Percentiles rank a stretch among this genome's conserved stretches.
These are phyloP conservation scores for Fregata magnificens DNA, from an alignment of 2,113 vertebrate species.

Conservation along the genomic window DNA sequence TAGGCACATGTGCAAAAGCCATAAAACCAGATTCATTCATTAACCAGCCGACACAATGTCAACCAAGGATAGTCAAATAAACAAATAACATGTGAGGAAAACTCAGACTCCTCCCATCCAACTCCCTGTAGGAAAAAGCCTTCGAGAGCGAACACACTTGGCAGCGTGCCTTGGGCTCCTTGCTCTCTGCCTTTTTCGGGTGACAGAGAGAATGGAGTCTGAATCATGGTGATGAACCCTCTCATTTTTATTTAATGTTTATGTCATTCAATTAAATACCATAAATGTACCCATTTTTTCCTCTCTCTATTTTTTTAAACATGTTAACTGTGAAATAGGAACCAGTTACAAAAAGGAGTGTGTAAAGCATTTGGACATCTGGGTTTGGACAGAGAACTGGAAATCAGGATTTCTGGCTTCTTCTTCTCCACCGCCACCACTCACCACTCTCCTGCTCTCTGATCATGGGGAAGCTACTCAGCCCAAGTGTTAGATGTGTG, in stretches of 20 bases:
- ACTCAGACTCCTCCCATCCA: not conserved
- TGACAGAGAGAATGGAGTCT: not conserved
- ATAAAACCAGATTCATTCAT: slow-evolving; percentile 54
- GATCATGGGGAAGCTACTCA: not conserved
- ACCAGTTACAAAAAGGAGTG: not conserved
- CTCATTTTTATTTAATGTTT: not conserved
- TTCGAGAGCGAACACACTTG: not conserved
- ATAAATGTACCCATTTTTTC: not conserved
- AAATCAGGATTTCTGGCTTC: not conserved
- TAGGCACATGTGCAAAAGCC: slow-evolving; percentile 44
- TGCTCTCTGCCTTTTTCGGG: not conserved
- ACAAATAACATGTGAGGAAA: not conserved
- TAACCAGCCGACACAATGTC: slow-evolving; percentile 38
- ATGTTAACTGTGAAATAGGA: not conserved
- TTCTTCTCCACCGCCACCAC: not conserved
- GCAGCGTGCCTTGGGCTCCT: not conserved
- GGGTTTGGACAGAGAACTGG: not conserved
- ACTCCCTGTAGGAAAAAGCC: not conserved
- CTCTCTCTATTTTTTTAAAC: not conserved
- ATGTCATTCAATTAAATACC: not conserved
- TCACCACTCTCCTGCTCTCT: not conserved
- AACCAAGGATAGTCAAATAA: slow-evolving; percentile 6
- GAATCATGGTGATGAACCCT: not conserved
- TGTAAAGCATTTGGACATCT: not conserved
- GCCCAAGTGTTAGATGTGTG: not conserved